Evolutionary conservation across 2,797 vertebrate species (phyloP), one percentile per base, ranked within the genome.

Genomic region (Odontamblyopus lacepedii): DNA sequence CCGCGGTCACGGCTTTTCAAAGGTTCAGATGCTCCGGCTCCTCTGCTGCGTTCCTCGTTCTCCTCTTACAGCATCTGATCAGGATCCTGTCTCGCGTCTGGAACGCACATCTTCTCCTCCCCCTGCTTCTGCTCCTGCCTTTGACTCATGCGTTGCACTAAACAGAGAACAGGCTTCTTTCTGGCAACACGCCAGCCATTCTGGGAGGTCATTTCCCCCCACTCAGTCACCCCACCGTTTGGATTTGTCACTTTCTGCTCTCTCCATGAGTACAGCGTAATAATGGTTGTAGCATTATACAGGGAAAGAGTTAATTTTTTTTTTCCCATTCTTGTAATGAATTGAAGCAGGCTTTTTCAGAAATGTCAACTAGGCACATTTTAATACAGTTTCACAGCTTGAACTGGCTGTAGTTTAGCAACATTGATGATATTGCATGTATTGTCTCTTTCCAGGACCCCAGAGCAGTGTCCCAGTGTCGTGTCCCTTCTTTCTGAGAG

Each of bases 381-480:
- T 48, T 48, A 48, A 48, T 48, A 16, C 13, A 48, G 3, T 48
- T 57, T 26, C 11, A 26, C 55, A 26, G 27, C n/a, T 56, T 56
- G n/a, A 19, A 53, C 19, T n/a, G 51, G 6, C 1, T 55, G 19
- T 55, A 23, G 53, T 57, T 26, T 26, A 12, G 55, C 55, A 26
- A 1, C 23, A n/a, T 63, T 63, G 18, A 12, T 23, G n/a, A 23
- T 26, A 12, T 41, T 41, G 35, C 35, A 38, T 38, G 16, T 44
- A 3, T 55, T 32, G 7, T 53, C 1, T 53, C 65, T 72, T 11
- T 76, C 50, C 83, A 99, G 98, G 92, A 99, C 98, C 66, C 97
- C 98, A n/a, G 98, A 99, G 81, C 98, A 99, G 82, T 99, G 98
- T 82, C 98, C 98, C 0, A 99, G 98, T 1, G 98, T 99, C 60